Percentiles rank a stretch among this genome's conserved stretches.
Evolutionary conservation across 2,797 vertebrate species (phyloP).

Genomic region (Ceyx erithaca): DNA sequence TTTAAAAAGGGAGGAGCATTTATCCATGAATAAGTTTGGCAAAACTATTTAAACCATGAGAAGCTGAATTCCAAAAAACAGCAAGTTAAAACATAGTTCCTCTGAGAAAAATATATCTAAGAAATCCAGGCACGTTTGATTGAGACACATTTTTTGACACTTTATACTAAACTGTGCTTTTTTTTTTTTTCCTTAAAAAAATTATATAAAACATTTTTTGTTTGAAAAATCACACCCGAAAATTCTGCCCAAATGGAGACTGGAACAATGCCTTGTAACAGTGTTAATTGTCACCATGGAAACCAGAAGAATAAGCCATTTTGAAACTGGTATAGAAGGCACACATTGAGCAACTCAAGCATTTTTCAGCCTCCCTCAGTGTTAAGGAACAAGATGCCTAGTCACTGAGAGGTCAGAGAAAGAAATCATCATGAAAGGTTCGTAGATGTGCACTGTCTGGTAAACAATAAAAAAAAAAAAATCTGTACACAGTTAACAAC

Average conservation of each 20-base stretch:
- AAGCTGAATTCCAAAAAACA: conserved; percentile 75
- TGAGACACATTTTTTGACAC: conserved; percentile 77
- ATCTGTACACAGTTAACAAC: conserved; percentile 77
- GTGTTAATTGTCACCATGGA: conserved; percentile 97
- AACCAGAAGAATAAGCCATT: conserved; percentile 97
- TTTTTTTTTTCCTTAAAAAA: background rate
- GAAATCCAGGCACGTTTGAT: conserved; percentile 70
- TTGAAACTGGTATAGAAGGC: conserved; percentile 93
- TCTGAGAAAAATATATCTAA: conserved; percentile 62
- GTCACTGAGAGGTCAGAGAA: conserved; percentile 87
- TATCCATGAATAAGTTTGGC: conserved; percentile 12
- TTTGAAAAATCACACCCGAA: conserved; percentile 84
- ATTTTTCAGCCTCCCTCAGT: conserved; percentile 85
- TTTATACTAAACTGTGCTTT: conserved; percentile 62
- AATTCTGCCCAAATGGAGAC: conserved; percentile 87
- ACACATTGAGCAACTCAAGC: conserved; percentile 89
- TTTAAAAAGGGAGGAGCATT: background rate
- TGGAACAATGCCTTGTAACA: conserved; percentile 94
- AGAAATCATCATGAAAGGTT: conserved; percentile 86
- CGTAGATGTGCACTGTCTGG: conserved; percentile 78
- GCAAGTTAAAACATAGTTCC: conserved; percentile 76
- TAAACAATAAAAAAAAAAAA: conserved; percentile 81
- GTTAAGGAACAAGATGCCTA: conserved; percentile 90
- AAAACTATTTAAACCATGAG: conserved; percentile 51
- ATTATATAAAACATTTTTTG: conserved; percentile 65